These are phyloP conservation scores for Caenorhabditis drosophilae DNA, from an alignment of 2,888 invertebrate genomes.

Conservation along the genomic window DNA sequence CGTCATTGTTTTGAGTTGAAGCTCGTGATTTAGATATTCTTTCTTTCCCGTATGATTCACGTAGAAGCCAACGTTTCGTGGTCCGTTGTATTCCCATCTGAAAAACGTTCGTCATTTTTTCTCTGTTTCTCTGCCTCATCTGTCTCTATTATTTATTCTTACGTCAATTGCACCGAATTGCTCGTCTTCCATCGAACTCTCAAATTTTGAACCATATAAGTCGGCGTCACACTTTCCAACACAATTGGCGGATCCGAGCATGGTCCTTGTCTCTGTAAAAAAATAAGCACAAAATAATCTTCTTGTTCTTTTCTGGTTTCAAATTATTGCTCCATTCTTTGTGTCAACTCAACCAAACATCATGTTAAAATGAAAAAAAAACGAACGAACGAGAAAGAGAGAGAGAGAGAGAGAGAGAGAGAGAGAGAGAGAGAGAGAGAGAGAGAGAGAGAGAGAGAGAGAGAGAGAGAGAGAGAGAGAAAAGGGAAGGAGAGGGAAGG, in stretches of 20 bases:
- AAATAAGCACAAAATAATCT: conserved; percentile 9
- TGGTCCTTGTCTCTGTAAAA: conserved; percentile 67
- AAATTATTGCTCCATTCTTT: background rate
- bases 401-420: too few species aligned
- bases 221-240: conserved; percentile 57
- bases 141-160: conserved; percentile 8
- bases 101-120: too few species aligned
- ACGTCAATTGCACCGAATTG: conserved; percentile 58
- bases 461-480: too few species aligned
- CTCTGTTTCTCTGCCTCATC: background rate
- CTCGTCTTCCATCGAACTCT: conserved; percentile 63
- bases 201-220: conserved; percentile 61
- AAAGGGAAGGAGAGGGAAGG: too few species aligned
- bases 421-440: too few species aligned
- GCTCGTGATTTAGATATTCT: conserved; percentile 61
- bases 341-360: too few species aligned
- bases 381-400: too few species aligned
- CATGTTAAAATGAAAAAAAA: too few species aligned
- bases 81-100: conserved; percentile 64
- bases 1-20: conserved; percentile 56
- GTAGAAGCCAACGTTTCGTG: conserved; percentile 59
- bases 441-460: too few species aligned
- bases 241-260: conserved; percentile 66
- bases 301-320: background rate
- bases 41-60: conserved; percentile 66